Evolutionary conservation across 92 coral and sea anemone species (phyloP).

Genomic region (Parazoanthus atlanticus): DNA sequence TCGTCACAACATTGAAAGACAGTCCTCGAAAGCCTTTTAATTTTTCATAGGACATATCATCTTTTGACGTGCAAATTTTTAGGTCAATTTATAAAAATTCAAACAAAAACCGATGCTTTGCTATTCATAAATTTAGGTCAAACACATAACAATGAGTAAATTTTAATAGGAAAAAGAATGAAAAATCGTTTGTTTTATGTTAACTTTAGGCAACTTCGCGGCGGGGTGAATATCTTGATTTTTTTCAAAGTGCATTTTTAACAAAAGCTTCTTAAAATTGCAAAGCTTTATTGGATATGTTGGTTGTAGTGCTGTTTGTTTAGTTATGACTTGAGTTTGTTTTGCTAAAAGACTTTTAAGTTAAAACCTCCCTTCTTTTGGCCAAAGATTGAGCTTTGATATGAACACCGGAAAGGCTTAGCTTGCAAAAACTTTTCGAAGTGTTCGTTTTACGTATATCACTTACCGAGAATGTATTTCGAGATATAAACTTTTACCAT

Average conservation of each 20-base stretch:
- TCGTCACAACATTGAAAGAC: too few relatives aligned
- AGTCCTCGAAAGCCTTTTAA: not conserved
- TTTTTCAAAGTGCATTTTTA: not conserved
- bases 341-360: not conserved
- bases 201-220: not conserved
- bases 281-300: not conserved
- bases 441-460: not conserved
- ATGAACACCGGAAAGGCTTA: not conserved
- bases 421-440: not conserved
- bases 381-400: not conserved
- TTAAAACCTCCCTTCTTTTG: not conserved
- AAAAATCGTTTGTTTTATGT: not conserved
- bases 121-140: not conserved
- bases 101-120: not conserved
- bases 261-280: not conserved
- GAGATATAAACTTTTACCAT: not conserved
- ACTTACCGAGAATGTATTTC: not conserved
- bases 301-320: not conserved
- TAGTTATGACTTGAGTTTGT: not conserved
- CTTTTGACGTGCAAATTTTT: not conserved
- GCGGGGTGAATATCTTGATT: not conserved
- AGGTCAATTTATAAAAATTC: not conserved
- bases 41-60: not conserved
- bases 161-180: not conserved
- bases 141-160: not conserved